Evolutionary conservation across 2,888 invertebrate genomes (phyloP).

Genomic region (Lithodes maja): DNA sequence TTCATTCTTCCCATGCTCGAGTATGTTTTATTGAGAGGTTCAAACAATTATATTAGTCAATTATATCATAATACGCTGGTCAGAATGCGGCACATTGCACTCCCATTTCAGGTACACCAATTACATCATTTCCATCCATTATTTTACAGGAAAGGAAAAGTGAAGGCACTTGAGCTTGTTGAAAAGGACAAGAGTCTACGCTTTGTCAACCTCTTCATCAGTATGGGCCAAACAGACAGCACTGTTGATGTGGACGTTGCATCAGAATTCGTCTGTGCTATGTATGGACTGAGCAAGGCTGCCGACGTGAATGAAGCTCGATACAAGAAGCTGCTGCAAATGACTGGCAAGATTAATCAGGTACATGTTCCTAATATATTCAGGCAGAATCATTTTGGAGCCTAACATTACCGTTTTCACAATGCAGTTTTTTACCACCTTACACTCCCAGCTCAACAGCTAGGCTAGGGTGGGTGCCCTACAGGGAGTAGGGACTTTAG

Average conservation of each 20-base stretch:
- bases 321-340: slow-evolving; percentile 25
- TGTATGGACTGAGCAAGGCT: slow-evolving; percentile 5
- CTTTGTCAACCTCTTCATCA: slow-evolving; percentile 2
- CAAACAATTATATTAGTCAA: not conserved
- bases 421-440: too few species aligned
- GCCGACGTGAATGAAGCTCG: slow-evolving; percentile 14
- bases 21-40: too few species aligned
- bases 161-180: slow-evolving; percentile 7
- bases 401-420: too few species aligned
- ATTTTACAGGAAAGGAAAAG: slow-evolving; percentile 19
- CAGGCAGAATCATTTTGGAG: too few species aligned
- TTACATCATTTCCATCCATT: not conserved
- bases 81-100: not conserved
- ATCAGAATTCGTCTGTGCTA: slow-evolving; percentile 24
- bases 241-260: slow-evolving; percentile 3
- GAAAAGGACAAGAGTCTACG: slow-evolving; percentile 19
- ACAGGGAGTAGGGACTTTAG: too few species aligned
- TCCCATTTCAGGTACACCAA: not conserved
- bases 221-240: slow-evolving; percentile 2
- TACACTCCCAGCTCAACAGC: too few species aligned
- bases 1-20: too few species aligned
- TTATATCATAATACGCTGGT: not conserved
- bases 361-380: too few species aligned
- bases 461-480: too few species aligned
- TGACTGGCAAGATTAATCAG: slow-evolving; percentile 27